phyloP scores from a whole-genome alignment of 2,888 invertebrate genomes.

The Pharmacophagus antenor region DNA sequence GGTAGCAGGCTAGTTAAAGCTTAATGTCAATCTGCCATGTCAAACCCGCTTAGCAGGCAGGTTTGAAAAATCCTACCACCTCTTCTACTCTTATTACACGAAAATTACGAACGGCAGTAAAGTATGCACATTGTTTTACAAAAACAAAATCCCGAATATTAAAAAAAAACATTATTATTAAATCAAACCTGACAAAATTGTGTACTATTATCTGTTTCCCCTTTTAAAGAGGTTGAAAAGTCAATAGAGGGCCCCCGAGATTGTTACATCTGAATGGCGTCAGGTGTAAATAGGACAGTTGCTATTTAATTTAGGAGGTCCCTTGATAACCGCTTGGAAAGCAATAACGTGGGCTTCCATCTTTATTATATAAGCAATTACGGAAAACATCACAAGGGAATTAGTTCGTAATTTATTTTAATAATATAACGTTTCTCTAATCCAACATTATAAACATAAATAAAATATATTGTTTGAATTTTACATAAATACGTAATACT shows the following conservation, averaged over 20 bases:
- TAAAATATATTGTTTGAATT: too few species aligned
- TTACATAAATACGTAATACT: too few species aligned
- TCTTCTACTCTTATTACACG: too few species aligned
- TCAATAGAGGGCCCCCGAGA: slow-evolving; percentile 10
- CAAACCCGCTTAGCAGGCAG: too few species aligned
- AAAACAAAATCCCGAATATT: not conserved
- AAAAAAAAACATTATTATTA: not conserved
- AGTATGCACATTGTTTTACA: too few species aligned
- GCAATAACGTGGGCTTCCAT: slow-evolving; percentile 3
- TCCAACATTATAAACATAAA: too few species aligned
- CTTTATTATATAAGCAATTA: slow-evolving; percentile 7
- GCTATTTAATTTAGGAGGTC: slow-evolving; percentile 12
- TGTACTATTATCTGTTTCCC: not conserved
- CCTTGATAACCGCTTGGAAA: slow-evolving; percentile 15
- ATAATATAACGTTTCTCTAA: not conserved
- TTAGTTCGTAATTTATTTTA: not conserved
- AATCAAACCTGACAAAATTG: not conserved
- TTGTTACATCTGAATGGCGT: slow-evolving; percentile 11
- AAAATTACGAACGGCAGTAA: too few species aligned
- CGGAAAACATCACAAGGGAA: not conserved
- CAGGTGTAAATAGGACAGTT: slow-evolving; percentile 17
- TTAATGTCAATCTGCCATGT: too few species aligned
- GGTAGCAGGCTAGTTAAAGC: too few species aligned
- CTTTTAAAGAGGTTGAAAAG: not conserved
- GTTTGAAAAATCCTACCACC: too few species aligned